Evolutionary conservation across 2,888 invertebrate genomes (phyloP).

Genomic region (Microctonus aethiopoides): DNA sequence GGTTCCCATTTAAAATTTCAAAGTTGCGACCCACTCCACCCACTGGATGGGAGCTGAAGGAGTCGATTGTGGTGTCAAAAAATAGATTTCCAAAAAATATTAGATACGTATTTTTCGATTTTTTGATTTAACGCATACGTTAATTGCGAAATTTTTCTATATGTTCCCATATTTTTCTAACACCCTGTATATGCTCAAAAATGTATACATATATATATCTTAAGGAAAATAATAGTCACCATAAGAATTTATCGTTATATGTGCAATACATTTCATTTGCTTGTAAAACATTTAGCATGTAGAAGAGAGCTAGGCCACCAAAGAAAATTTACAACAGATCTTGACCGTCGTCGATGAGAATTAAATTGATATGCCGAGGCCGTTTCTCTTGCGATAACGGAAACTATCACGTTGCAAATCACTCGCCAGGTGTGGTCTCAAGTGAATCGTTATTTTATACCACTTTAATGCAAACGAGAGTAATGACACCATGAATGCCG

Average conservation of each 20-base stretch:
- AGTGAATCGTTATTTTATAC: conserved; percentile 34
- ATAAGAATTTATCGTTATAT: neutral
- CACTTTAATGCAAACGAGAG: conserved; percentile 34
- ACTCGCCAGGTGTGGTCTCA: conserved; percentile 33
- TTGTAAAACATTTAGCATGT: neutral
- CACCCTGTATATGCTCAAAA: neutral
- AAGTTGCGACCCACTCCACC: no score
- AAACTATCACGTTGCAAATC: neutral
- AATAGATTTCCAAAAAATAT: no score
- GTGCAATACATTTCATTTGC: neutral
- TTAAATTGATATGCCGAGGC: conserved; percentile 11
- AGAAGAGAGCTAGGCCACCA: neutral
- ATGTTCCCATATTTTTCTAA: no score
- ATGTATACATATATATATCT: no score
- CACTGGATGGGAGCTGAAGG: no score
- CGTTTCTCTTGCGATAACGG: conserved; percentile 26
- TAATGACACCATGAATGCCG: conserved; percentile 33
- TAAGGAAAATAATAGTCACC: conserved; percentile 8
- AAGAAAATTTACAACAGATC: conserved; percentile 1
- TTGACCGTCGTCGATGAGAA: neutral
- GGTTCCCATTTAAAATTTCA: no score
- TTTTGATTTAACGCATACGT: no score
- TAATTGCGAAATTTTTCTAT: no score
- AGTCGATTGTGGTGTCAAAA: no score
- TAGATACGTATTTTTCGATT: no score